Percentiles rank a stretch among this genome's conserved stretches.
Conservation (phyloP, 2,888 invertebrate genomes). For the Cheilosia soror region DNA sequence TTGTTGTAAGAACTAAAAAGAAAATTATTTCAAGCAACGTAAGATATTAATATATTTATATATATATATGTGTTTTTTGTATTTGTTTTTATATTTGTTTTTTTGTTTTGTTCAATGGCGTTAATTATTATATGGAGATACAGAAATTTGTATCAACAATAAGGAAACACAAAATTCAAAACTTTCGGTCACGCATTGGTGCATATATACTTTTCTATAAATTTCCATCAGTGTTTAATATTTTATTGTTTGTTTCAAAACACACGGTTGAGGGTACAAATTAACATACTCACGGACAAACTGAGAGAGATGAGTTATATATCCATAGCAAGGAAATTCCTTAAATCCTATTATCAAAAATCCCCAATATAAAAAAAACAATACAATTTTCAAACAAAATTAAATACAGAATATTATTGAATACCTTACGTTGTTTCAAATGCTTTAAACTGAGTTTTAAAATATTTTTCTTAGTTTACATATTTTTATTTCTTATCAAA, state of each 20-base stretch:
- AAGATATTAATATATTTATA: slow-evolving; percentile 73
- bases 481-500: slow-evolving; percentile 2
- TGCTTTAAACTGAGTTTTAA: slow-evolving; percentile 59
- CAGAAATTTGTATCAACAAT: neutral
- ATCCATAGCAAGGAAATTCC: slow-evolving; percentile 25
- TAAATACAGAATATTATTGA: slow-evolving; percentile 56
- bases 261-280: slow-evolving; percentile 39
- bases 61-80: slow-evolving; percentile 58
- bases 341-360: slow-evolving; percentile 48
- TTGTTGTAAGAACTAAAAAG: slow-evolving; percentile 65
- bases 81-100: slow-evolving; percentile 65
- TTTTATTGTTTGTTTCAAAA: slow-evolving; percentile 41
- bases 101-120: slow-evolving; percentile 45
- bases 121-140: slow-evolving; percentile 59
- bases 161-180: slow-evolving; percentile 48
- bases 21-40: slow-evolving; percentile 73
- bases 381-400: slow-evolving; percentile 28
- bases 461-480: slow-evolving; percentile 31
- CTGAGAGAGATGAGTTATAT: slow-evolving; percentile 23
- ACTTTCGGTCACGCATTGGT: slow-evolving; percentile 75
- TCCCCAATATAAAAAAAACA: slow-evolving; percentile 27
- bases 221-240: slow-evolving; percentile 49
- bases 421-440: slow-evolving; percentile 75
- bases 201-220: slow-evolving; percentile 39
- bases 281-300: slow-evolving; percentile 39